Conservation (phyloP, 2,113 vertebrate species). For the Numenius arquata region DNA sequence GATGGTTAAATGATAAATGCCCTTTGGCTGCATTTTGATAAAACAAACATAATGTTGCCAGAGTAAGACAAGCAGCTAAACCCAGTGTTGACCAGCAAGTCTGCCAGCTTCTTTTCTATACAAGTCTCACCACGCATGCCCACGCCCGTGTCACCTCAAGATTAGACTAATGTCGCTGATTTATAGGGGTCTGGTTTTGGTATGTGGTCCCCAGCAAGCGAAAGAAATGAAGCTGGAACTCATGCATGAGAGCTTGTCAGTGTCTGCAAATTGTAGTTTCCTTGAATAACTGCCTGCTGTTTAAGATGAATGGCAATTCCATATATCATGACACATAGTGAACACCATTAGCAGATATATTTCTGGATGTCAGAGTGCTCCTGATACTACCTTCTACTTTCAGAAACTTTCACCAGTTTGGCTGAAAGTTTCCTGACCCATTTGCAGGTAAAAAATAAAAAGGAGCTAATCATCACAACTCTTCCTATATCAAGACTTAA, state of each 20-base stretch:
- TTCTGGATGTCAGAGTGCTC: conserved; percentile 24
- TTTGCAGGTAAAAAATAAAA: not conserved
- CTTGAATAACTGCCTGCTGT: conserved; percentile 55
- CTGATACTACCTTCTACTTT: conserved; percentile 30
- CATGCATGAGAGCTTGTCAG: conserved; percentile 49
- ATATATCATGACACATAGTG: conserved; percentile 54
- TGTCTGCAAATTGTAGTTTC: conserved; percentile 53
- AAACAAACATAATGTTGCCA: not conserved
- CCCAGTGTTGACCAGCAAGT: not conserved
- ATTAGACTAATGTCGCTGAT: conserved; percentile 22
- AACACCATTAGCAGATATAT: conserved; percentile 49
- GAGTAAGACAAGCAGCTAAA: not conserved
- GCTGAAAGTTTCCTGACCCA: conserved; percentile 3
- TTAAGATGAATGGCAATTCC: conserved; percentile 62
- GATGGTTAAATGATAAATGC: not conserved
- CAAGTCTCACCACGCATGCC: not conserved
- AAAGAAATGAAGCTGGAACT: conserved; percentile 57
- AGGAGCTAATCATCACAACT: not conserved
- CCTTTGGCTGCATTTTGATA: not conserved
- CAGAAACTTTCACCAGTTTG: conserved; percentile 14
- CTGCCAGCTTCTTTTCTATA: not conserved
- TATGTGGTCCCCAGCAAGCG: conserved; percentile 25
- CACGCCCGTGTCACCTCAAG: not conserved
- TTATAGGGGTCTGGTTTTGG: conserved; percentile 14
- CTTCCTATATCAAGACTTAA: not conserved